phyloP scores from a whole-genome alignment of 2,888 invertebrate genomes.

The Drosophila nr. medialis region DNA sequence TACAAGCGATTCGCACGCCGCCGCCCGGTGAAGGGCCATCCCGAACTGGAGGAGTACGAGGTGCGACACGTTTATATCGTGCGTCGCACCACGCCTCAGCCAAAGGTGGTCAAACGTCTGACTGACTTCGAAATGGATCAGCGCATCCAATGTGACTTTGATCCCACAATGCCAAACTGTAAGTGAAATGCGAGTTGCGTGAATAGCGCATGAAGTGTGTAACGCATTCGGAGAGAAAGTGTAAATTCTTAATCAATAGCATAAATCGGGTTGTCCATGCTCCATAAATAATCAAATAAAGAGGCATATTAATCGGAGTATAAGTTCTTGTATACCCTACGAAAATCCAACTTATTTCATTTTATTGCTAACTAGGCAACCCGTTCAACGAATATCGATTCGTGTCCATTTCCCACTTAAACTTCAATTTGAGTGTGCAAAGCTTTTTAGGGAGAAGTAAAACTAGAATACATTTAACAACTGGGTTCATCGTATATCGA shows the following conservation, averaged over 20 bases:
- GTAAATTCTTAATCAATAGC: neutral
- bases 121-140: slow-evolving; percentile 64
- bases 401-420: neutral
- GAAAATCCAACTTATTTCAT: neutral
- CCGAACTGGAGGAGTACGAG: slow-evolving; percentile 61
- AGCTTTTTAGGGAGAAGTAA: neutral
- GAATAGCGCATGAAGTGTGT: neutral
- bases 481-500: too few relatives aligned
- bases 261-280: neutral
- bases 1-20: slow-evolving; percentile 62
- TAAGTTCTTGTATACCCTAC: neutral
- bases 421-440: neutral
- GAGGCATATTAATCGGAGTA: neutral
- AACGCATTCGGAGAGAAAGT: neutral
- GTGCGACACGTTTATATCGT: slow-evolving; percentile 63
- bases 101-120: slow-evolving; percentile 28
- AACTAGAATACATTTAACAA: too few relatives aligned
- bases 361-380: neutral
- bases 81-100: slow-evolving; percentile 32
- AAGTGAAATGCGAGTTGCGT: slow-evolving; percentile 25
- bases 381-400: neutral
- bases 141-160: slow-evolving; percentile 73
- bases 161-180: slow-evolving; percentile 66
- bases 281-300: neutral
- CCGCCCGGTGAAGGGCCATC: slow-evolving; percentile 36